Percentiles rank a stretch among this genome's conserved stretches.
Evolutionary conservation across 2,888 invertebrate genomes (phyloP).

Genomic region (Caenorhabditis sulstoni): DNA sequence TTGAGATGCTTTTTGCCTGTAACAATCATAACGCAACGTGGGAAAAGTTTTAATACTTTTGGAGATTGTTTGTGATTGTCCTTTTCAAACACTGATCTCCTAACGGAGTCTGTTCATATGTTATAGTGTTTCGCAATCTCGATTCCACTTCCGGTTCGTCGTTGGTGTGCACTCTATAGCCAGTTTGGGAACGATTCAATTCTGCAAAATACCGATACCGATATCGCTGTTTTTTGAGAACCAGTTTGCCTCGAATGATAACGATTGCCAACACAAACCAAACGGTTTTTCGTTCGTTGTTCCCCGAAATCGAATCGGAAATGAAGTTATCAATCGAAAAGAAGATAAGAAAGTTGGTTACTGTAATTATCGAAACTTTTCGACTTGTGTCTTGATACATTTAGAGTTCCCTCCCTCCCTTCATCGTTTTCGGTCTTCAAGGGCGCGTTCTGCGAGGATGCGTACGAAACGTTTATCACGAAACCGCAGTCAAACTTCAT

Average conservation of each 20-base stretch:
- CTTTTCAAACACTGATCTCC: too few species aligned
- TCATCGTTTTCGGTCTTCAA: constrained; percentile 11
- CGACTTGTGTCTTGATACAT: not conserved
- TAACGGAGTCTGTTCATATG: too few species aligned
- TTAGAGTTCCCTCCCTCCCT: not conserved
- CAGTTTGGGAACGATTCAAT: too few species aligned
- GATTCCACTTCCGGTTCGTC: too few species aligned
- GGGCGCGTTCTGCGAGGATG: constrained; percentile 44
- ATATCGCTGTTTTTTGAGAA: constrained; percentile 4
- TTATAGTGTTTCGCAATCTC: too few species aligned
- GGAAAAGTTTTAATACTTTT: too few species aligned
- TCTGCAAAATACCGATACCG: too few species aligned
- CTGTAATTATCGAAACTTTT: not conserved
- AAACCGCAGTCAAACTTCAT: constrained; percentile 53
- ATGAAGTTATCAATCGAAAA: constrained; percentile 3
- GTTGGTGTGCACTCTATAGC: too few species aligned
- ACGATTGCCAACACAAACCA: constrained; percentile 20
- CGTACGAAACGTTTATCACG: constrained; percentile 25
- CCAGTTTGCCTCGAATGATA: constrained; percentile 24
- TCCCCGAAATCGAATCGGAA: constrained; percentile 22
- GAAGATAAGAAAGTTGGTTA: not conserved
- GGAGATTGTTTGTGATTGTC: too few species aligned
- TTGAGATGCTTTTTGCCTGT: too few species aligned
- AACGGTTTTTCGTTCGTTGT: constrained; percentile 32
- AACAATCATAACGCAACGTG: too few species aligned